Base-by-base conservation (phyloP, 2,113 vertebrate species). In the Muntiacus reevesi region DNA sequence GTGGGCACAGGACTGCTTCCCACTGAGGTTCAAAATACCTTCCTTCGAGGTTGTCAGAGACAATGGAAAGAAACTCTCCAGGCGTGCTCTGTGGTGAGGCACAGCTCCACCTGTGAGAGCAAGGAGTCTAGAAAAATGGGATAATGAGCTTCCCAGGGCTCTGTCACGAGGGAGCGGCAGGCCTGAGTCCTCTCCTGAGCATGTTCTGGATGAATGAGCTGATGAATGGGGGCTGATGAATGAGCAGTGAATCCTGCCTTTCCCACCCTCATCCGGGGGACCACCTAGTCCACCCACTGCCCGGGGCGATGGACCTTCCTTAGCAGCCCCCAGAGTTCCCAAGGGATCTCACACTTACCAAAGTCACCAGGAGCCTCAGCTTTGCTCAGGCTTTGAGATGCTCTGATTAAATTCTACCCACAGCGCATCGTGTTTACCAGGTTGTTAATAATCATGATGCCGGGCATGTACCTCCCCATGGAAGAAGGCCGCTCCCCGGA, bases 351-450 rank as follows among this genome's bases (percentile, higher is more conserved):
- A 27, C 27, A 71, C 45, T 8, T 16, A 5, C 9, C 54, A 79
- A 90, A 52, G n/a, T 84, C 60, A 60, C 95, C 0, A n/a, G 13
- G 82, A 54, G 87, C 60, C 96, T 71, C 19, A 88, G 57, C 36
- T 76, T 95, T 97, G 98, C 97, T 95, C 87, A 83, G 92, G 92
- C 95, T 45, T 98, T 97, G 86, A 97, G 98, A 96, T 55, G 7
- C 83, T 96, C 96, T 98, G 98, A 98, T 98, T 98, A 97, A 98
- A 98, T 97, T 92, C 91, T 96, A 97, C 96, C 95, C 98, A 97
- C 98, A 98, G 98, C 71, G 50, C 96, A 96, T 92, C 45, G 23
- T 95, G 95, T 98, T 98, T 96, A 95, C 96, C 94, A 97, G 64
- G 97, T 98, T 93, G 93, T 96, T 98, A 97, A 97, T 95, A 96